phyloP scores from a whole-genome alignment of 2,888 invertebrate genomes.

The Mesorhabditis sp. region DNA sequence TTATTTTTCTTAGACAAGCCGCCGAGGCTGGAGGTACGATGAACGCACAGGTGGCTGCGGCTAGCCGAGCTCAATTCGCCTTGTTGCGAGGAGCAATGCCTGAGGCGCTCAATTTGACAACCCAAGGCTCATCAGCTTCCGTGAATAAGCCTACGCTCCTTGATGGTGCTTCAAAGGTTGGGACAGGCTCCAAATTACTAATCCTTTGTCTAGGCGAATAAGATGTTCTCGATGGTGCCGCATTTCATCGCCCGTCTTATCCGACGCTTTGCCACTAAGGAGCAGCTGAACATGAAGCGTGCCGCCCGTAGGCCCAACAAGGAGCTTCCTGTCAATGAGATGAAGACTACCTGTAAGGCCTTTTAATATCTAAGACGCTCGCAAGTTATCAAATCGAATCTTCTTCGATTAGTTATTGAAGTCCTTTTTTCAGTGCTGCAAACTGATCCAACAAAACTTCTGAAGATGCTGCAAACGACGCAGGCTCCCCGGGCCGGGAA shows the following conservation, averaged over 20 bases:
- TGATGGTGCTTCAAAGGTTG: background rate
- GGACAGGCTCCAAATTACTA: background rate
- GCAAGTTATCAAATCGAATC: background rate
- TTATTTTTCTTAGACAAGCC: background rate
- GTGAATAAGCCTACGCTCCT: background rate
- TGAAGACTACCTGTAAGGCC: background rate
- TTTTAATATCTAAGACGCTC: background rate
- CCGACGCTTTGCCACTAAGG: background rate
- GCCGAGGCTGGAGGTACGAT: constrained; percentile 1
- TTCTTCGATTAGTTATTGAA: background rate
- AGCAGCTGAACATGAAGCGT: background rate
- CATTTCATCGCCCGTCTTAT: background rate
- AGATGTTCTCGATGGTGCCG: background rate
- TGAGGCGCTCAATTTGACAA: background rate
- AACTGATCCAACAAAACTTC: constrained; percentile 1
- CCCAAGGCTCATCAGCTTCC: constrained; percentile 2
- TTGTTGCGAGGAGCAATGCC: constrained; percentile 2
- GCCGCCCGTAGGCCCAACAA: background rate
- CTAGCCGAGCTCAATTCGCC: background rate
- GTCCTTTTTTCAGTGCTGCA: background rate
- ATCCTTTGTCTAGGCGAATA: background rate
- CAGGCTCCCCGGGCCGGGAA: background rate
- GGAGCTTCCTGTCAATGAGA: background rate
- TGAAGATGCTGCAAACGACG: too few species aligned
- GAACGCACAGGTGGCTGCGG: background rate